phyloP scores from a whole-genome alignment of 2,113 vertebrate species.

The Vireo altiloquus region DNA sequence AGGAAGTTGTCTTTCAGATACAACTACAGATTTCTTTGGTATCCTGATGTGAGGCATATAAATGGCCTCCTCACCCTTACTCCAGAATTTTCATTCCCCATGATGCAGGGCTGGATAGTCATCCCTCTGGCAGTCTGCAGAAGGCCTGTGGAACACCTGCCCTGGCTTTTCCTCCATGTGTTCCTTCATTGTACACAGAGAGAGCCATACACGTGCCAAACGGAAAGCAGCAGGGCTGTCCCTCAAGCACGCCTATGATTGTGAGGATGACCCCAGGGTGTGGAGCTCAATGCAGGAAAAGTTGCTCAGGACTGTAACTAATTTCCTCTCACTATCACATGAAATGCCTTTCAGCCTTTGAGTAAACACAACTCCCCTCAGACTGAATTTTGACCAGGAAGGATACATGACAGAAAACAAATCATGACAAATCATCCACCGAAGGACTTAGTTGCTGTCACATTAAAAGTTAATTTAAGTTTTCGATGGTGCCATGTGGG shows the following conservation, averaged over 20 bases:
- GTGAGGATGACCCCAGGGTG: neutral
- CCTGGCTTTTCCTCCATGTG: neutral
- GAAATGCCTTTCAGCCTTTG: neutral
- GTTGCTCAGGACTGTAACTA: neutral
- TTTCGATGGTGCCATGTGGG: neutral
- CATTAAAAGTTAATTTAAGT: neutral
- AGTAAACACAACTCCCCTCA: constrained; percentile 6
- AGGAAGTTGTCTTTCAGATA: neutral
- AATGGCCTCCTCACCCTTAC: neutral
- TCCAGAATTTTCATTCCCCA: constrained; percentile 40
- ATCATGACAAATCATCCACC: neutral
- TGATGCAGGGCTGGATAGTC: neutral
- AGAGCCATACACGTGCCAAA: neutral
- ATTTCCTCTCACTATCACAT: neutral
- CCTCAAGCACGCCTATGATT: neutral
- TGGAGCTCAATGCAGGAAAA: neutral
- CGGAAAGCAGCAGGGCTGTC: neutral
- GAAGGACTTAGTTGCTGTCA: neutral
- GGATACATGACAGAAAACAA: constrained; percentile 41
- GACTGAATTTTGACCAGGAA: constrained; percentile 10
- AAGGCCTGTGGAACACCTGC: neutral
- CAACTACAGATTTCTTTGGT: neutral
- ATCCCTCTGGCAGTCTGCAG: neutral
- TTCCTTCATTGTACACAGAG: neutral
- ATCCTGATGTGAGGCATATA: neutral